Evolutionary conservation across 2,888 invertebrate species (phyloP).

Genomic region (Trisateles emortualis): DNA sequence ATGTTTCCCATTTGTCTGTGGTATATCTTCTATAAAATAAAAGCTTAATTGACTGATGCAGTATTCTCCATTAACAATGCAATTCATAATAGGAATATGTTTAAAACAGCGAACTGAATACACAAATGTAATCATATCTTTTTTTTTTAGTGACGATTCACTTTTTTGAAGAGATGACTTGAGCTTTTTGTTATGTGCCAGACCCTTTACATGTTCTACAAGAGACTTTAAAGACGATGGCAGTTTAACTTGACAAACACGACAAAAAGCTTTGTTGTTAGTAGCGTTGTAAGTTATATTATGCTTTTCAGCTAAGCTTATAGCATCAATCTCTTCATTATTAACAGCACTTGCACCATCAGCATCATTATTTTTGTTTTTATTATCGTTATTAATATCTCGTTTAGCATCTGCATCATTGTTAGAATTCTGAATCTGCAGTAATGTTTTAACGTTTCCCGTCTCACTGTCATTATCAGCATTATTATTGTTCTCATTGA

Average conservation of each 20-base stretch:
- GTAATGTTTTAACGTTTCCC: neutral
- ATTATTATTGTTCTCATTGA: neutral
- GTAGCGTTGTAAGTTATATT: slow-evolving; percentile 23
- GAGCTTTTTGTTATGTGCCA: neutral
- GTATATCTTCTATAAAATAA: neutral
- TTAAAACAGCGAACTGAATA: neutral
- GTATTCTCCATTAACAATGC: neutral
- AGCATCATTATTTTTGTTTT: too few relatives aligned
- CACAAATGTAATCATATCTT: neutral
- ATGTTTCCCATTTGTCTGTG: neutral
- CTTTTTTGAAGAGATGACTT: neutral
- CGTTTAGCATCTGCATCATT: neutral
- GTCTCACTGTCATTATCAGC: neutral
- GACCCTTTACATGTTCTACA: slow-evolving; percentile 25
- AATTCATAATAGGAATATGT: neutral
- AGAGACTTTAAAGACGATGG: slow-evolving; percentile 24
- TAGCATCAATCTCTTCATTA: neutral
- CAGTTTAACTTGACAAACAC: slow-evolving; percentile 29
- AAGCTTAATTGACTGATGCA: neutral
- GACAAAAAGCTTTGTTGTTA: slow-evolving; percentile 29
- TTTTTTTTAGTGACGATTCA: neutral
- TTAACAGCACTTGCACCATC: too few relatives aligned
- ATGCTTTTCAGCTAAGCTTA: slow-evolving; percentile 23
- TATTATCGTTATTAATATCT: too few relatives aligned
- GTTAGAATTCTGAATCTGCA: neutral